Percentiles rank a stretch among this genome's conserved stretches.
These are phyloP conservation scores for Myrmecophaga tridactyla DNA, from an alignment of 2,113 vertebrate genomes.

Conservation along the genomic window DNA sequence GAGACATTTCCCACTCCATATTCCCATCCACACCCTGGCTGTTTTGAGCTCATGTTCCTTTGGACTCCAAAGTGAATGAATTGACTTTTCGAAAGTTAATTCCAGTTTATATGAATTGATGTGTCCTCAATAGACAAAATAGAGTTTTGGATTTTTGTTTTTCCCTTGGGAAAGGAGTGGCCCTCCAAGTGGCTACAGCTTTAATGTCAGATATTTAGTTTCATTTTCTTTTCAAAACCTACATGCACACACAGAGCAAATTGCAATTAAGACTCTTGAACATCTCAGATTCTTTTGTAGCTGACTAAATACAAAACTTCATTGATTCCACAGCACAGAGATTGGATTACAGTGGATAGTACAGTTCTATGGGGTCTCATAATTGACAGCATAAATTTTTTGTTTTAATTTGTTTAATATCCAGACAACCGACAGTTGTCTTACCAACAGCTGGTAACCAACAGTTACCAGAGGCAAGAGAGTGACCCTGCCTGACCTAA, in stretches of 20 bases:
- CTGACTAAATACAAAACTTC: background rate
- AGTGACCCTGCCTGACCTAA: background rate
- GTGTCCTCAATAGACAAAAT: background rate
- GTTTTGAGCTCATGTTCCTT: constrained; percentile 35
- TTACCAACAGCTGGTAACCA: too few species aligned
- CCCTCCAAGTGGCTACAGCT: background rate
- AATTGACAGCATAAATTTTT: background rate
- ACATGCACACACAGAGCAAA: background rate
- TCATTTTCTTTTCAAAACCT: background rate
- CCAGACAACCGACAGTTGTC: too few species aligned
- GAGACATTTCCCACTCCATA: background rate
- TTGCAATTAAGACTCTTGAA: background rate
- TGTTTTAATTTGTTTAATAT: background rate
- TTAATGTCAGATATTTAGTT: background rate
- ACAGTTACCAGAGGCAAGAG: background rate
- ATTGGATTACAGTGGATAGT: background rate
- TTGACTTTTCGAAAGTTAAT: background rate
- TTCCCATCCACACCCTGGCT: background rate
- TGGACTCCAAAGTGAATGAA: background rate
- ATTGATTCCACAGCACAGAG: background rate
- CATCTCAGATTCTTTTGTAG: background rate
- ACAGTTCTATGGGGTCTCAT: background rate
- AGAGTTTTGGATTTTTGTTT: background rate
- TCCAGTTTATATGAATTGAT: background rate
- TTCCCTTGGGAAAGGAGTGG: background rate